Evolutionary conservation across 2,113 vertebrate species (phyloP).

Genomic region (Chaetops frenatus): DNA sequence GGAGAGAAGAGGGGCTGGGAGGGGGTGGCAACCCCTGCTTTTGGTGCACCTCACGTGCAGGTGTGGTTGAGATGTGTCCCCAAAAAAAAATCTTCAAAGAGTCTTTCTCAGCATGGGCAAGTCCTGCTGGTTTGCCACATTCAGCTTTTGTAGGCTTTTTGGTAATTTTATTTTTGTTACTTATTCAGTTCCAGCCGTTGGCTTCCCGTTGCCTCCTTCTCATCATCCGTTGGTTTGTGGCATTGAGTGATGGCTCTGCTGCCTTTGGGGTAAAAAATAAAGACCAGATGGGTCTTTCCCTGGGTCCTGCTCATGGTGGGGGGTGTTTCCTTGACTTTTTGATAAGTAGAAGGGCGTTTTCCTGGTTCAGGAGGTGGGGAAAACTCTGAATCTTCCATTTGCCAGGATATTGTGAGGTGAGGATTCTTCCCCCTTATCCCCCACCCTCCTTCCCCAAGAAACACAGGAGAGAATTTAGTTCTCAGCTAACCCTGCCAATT

Average conservation of each 20-base stretch:
- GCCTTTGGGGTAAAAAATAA: neutral
- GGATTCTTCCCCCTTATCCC: neutral
- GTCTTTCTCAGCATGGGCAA: neutral
- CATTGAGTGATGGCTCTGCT: neutral
- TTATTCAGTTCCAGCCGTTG: neutral
- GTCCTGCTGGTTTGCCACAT: neutral
- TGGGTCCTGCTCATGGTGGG: neutral
- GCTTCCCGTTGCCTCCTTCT: neutral
- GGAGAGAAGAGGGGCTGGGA: neutral
- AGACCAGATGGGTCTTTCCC: neutral
- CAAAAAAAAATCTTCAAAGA: neutral
- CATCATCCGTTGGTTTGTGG: neutral
- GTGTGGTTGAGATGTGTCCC: rapidly evolving
- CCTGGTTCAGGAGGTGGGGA: neutral
- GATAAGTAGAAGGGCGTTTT: neutral
- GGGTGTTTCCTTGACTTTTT: neutral
- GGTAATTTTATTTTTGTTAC: neutral
- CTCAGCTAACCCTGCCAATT: neutral
- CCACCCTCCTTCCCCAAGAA: neutral
- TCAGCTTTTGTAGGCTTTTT: neutral
- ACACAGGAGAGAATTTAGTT: neutral
- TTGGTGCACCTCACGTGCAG: rapidly evolving
- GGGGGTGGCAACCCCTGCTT: rapidly evolving
- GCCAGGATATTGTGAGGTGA: neutral
- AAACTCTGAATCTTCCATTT: neutral